Base-by-base conservation (phyloP, 2,113 vertebrate species). In the Helogale parvula region DNA sequence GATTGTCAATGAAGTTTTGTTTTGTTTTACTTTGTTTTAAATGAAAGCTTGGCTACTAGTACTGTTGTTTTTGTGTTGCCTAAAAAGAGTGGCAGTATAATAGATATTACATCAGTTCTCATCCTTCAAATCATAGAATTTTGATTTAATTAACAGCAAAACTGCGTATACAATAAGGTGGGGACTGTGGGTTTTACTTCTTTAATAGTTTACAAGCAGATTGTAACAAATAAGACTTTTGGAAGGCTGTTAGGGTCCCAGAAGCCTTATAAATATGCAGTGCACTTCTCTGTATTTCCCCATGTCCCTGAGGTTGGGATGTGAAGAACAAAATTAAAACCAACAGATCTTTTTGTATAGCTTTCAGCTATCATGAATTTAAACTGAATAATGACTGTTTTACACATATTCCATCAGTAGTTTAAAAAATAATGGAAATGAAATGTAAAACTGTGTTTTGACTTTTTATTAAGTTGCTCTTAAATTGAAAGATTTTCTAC, bases 131-230 rank as follows among this genome's bases (percentile, higher is more conserved):
- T 96, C 96, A 88, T 89, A 63, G 65, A 88, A 68, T 95, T 98
- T 97, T 97, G 76, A 98, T 98, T 98, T 98, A 98, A 98, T 98
- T 97, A 98, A 96, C 94, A 96, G 87, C 95, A 35, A 94, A 97
- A 90, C 60, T 96, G 90, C 98, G 74, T 95, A 88, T 96, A 69
- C 72, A 97, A 90, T 91, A 72, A 96, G 88, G 98, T 88, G 94
- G 96, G 95, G 81, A 96, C 41, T 97, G 92, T 97, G 50, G 84
- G 94, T 98, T 98, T 98, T 98, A 94, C 63, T 96, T 97, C 96
- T 97, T 98, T 96, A 97, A 96, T 98, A 97, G 86, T 97, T 98
- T 98, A 98, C 97, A 98, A 98, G 89, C 95, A 97, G 92, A 97
- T 98, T 98, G 96, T 90, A 97, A 97, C 93, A 98, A 98, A 98